phyloP scores from a whole-genome alignment of 2,113 vertebrate species.

The Syngnathoides biaculeatus region DNA sequence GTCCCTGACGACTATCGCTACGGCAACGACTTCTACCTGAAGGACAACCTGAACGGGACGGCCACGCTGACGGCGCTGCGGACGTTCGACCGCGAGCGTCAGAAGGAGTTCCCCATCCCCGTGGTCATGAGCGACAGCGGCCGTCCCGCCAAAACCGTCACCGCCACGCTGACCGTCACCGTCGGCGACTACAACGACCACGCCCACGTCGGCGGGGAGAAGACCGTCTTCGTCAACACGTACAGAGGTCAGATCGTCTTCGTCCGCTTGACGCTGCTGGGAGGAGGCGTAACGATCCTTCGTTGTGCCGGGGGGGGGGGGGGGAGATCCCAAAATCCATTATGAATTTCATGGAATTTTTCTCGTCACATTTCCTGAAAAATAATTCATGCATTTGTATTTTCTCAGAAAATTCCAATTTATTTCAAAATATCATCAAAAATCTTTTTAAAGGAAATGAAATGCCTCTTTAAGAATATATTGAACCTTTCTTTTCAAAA shows the following conservation, averaged over 20 bases:
- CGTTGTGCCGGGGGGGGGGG: too few relatives aligned
- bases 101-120: conserved; percentile 81
- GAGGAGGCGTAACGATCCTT: too few relatives aligned
- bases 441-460: too few relatives aligned
- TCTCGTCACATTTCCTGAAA: too few relatives aligned
- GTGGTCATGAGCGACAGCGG: conserved; percentile 84
- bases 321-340: too few relatives aligned
- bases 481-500: too few relatives aligned
- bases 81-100: conserved; percentile 82
- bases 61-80: conserved; percentile 81
- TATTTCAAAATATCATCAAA: too few relatives aligned
- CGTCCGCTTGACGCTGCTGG: too few relatives aligned
- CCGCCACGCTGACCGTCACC: conserved; percentile 80
- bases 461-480: too few relatives aligned
- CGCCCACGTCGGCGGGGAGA: conserved; percentile 78
- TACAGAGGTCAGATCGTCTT: conserved; percentile 73
- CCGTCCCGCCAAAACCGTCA: conserved; percentile 78
- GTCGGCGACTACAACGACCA: conserved; percentile 88
- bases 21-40: conserved; percentile 79
- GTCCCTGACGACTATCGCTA: conserved; percentile 73
- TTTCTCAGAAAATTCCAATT: too few relatives aligned
- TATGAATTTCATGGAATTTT: too few relatives aligned
- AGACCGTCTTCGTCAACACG: conserved; percentile 79
- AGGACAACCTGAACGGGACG: conserved; percentile 82
- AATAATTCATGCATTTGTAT: too few relatives aligned